Evolutionary conservation across 2,888 invertebrate genomes (phyloP).

Genomic region (Diloba caeruleocephala): DNA sequence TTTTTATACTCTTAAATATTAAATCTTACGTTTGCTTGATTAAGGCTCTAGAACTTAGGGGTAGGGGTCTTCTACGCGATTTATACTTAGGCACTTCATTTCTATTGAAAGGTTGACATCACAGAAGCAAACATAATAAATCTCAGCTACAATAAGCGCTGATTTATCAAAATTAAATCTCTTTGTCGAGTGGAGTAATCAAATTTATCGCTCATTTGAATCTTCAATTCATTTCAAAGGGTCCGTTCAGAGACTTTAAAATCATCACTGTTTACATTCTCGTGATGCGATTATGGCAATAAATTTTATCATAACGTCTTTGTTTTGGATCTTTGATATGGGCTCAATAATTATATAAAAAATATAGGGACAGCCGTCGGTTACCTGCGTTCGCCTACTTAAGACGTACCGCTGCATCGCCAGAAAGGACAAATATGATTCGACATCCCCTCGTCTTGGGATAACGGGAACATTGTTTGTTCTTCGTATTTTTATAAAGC

Average conservation of each 20-base stretch:
- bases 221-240: slow-evolving; percentile 81
- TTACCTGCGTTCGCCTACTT: slow-evolving; percentile 66
- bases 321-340: slow-evolving; percentile 32
- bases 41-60: slow-evolving; percentile 14
- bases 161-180: slow-evolving; percentile 88
- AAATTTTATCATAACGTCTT: slow-evolving; percentile 47
- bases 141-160: slow-evolving; percentile 81
- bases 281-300: slow-evolving; percentile 63
- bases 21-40: slow-evolving; percentile 29
- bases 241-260: slow-evolving; percentile 63
- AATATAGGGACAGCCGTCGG: slow-evolving; percentile 31
- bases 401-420: slow-evolving; percentile 68
- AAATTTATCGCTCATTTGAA: slow-evolving; percentile 87
- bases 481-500: slow-evolving; percentile 85
- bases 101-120: slow-evolving; percentile 61
- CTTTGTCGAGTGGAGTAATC: slow-evolving; percentile 83
- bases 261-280: slow-evolving; percentile 69
- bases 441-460: slow-evolving; percentile 79
- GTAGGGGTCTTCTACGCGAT: slow-evolving; percentile 30
- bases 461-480: slow-evolving; percentile 85
- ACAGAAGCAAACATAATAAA: slow-evolving; percentile 75
- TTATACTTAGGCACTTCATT: slow-evolving; percentile 47
- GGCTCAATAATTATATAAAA: slow-evolving; percentile 38
- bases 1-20: slow-evolving; percentile 45
- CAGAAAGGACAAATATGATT: slow-evolving; percentile 75